Conservation (phyloP, 2,888 invertebrate species). For the Hartigia nigra region DNA sequence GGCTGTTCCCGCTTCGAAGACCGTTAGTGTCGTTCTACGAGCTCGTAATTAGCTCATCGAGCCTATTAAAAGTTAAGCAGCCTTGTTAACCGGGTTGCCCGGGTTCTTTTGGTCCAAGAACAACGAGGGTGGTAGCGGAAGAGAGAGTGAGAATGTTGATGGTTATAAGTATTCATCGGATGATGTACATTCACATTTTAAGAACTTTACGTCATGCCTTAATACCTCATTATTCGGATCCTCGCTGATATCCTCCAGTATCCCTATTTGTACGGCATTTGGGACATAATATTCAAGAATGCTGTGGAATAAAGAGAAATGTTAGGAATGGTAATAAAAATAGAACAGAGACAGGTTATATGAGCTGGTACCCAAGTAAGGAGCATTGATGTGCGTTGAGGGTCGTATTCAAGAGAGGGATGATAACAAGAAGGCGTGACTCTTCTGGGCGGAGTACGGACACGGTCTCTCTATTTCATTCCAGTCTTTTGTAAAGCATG, state of each 20-base stretch:
- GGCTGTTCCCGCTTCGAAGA: not conserved
- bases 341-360: not conserved
- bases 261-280: not conserved
- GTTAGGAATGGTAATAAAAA: not conserved
- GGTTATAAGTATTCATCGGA: not conserved
- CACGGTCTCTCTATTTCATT: not conserved
- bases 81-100: conserved; percentile 40
- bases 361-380: not conserved
- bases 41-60: conserved; percentile 55
- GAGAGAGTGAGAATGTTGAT: not conserved
- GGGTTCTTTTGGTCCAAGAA: conserved; percentile 42
- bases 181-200: not conserved
- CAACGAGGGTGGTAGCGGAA: not conserved
- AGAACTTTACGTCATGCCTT: not conserved
- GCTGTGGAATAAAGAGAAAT: not conserved
- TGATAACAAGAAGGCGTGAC: not conserved
- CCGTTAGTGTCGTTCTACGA: conserved; percentile 21
- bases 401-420: not conserved
- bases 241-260: not conserved
- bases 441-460: not conserved
- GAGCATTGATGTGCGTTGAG: not conserved
- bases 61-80: conserved; percentile 54
- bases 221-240: not conserved
- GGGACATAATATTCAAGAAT: not conserved
- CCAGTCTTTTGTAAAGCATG: not conserved